Base-by-base conservation (phyloP, 2,888 invertebrate species). In the Julus scanicus region DNA sequence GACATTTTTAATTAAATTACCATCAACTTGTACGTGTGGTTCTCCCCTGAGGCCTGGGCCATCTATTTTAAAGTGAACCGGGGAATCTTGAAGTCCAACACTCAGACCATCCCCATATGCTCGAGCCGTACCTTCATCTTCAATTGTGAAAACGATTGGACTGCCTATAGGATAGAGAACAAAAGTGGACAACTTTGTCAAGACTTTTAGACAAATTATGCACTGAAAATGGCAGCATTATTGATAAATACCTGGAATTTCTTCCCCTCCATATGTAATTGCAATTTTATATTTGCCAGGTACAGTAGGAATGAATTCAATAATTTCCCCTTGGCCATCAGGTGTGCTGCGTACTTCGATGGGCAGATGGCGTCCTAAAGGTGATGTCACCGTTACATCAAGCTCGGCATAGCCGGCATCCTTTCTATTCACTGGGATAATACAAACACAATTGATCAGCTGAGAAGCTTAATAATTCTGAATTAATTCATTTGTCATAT, bases 351-450 rank as follows among this genome's bases (percentile, higher is more conserved):
- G 91, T 20, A 97, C 95, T 91, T 96, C 95, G 5, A 97, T 95
- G 0, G 97, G 96, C 57, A 98, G 93, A 89, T 95, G 95, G 91
- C 96, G 95, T 86, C 97, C 97, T 44, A 96, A 94, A 40, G 98
- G 97, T 90, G 97, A 96, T 83, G 97, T 96, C 83, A 97, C 97
- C 84, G 95, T 95, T 3, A 98, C 96, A 91, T 97, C 97, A 86
- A 98, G 92, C 91, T 97, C 97, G 1, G 97, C 97, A 87, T 95
- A 94, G 57, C 97, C 97, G 57, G 96, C 96, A 91, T 96, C 96
- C 91, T 95, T 95, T 89, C 95, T 95, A 91, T 95, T 95, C 90
- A 96, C 97, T 96, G 87, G 6, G 86, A 88, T 91, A 29, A 86
- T 13, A 40, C 37, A 86, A 40, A 86, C 84, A 44, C 71, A 29